Evolutionary conservation across 37 sponge, comb jelly and placozoan species (phyloP).

Genomic region (Ephydatia muelleri): DNA sequence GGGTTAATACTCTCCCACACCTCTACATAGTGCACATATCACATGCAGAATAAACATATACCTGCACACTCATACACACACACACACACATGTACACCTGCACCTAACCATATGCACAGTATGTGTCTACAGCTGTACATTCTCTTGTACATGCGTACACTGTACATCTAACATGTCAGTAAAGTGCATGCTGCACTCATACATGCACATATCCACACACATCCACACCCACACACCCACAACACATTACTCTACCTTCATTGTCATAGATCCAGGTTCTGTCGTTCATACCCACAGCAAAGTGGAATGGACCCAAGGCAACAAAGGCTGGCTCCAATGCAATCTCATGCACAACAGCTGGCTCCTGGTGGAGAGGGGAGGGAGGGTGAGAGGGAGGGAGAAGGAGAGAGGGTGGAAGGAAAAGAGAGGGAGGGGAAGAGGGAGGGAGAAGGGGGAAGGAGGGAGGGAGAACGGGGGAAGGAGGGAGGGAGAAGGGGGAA

Average conservation of each 20-base stretch:
- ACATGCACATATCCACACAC: not conserved
- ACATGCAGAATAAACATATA: too few relatives aligned
- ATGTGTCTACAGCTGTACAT: not conserved
- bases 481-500: too few relatives aligned
- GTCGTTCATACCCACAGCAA: constrained; percentile 97
- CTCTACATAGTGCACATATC: too few relatives aligned
- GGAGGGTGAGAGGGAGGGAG: not conserved
- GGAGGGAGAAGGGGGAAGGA: not conserved
- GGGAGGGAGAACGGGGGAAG: not conserved
- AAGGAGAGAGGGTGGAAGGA: not conserved
- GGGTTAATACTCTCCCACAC: too few relatives aligned
- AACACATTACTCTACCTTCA: not conserved
- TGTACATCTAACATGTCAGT: not conserved
- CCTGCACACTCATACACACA: too few relatives aligned
- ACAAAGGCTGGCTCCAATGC: constrained; percentile 85
- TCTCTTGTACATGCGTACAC: not conserved
- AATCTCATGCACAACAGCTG: constrained; percentile 42
- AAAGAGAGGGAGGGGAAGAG: not conserved
- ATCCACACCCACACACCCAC: constrained; percentile 2
- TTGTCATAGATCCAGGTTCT: constrained; percentile 88
- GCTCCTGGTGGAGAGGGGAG: constrained; percentile 48
- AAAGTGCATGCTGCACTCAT: not conserved
- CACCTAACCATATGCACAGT: not conserved
- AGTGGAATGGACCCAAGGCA: constrained; percentile 83
- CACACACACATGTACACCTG: not conserved